A percentile compares a stretch with the other conserved stretches of the same genome.
Evolutionary conservation across 2,888 invertebrate genomes (phyloP).

Genomic region (Drosophila hamatofila): DNA sequence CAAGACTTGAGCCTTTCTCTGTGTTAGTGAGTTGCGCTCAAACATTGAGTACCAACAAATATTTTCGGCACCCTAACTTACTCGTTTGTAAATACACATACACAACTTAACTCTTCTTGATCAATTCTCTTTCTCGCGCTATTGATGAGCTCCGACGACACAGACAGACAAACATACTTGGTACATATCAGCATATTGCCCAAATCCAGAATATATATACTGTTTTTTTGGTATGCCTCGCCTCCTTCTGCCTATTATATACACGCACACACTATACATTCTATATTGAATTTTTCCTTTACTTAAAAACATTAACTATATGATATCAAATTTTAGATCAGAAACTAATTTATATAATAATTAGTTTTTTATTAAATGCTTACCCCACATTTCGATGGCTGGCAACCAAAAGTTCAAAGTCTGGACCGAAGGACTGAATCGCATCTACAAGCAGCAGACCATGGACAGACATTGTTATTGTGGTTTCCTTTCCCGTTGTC

Average conservation of each 20-base stretch:
- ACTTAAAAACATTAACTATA: neutral
- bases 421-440: slow-evolving; percentile 96
- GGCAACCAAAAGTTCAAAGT: slow-evolving; percentile 97
- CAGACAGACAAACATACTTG: neutral
- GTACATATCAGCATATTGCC: neutral
- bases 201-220: neutral
- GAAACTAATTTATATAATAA: too few relatives aligned
- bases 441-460: slow-evolving; percentile 97
- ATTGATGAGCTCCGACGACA: neutral
- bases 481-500: slow-evolving; percentile 90
- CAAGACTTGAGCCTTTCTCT: neutral
- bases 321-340: neutral
- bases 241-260: too few relatives aligned
- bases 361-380: slow-evolving; percentile 28
- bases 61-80: neutral
- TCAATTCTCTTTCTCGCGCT: too few relatives aligned
- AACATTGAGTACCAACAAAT: neutral
- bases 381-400: slow-evolving; percentile 97
- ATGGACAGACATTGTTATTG: slow-evolving; percentile 94
- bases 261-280: too few relatives aligned
- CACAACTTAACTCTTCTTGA: neutral
- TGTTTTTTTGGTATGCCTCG: neutral
- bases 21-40: neutral
- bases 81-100: neutral
- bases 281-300: neutral